Evolutionary conservation across 2,888 invertebrate genomes (phyloP).

Genomic region (Gisinianus flammeolus): DNA sequence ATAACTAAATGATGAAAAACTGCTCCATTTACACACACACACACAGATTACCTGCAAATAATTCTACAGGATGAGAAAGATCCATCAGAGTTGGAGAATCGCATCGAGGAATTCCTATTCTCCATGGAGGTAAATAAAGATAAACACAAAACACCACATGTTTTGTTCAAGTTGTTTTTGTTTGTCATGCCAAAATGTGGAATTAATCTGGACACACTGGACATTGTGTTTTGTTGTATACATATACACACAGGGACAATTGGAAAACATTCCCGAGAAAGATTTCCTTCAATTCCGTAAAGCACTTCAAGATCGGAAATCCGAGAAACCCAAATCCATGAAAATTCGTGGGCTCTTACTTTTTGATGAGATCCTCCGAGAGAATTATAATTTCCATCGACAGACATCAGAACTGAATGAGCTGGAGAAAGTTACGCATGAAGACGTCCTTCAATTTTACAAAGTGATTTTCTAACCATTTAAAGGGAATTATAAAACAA

Average conservation of each 20-base stretch:
- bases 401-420: conserved; percentile 21
- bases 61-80: conserved; percentile 81
- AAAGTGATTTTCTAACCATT: conserved; percentile 11
- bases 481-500: background rate
- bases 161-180: background rate
- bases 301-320: conserved; percentile 22
- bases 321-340: conserved; percentile 29
- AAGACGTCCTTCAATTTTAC: conserved; percentile 27
- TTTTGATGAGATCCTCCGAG: conserved; percentile 34
- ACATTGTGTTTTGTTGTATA: too few species aligned
- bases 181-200: too few species aligned
- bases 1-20: too few species aligned
- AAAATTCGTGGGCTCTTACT: background rate
- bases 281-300: conserved; percentile 1
- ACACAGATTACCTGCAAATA: too few species aligned
- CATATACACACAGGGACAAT: conserved; percentile 12
- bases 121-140: conserved; percentile 65
- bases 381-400: conserved; percentile 32
- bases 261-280: conserved; percentile 10
- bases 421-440: conserved; percentile 13
- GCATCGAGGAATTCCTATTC: conserved; percentile 90
- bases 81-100: conserved; percentile 79
- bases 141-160: too few species aligned
- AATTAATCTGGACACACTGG: too few species aligned
- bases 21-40: too few species aligned